A percentile compares a stretch with the other conserved stretches of the same genome.
phyloP scores from a whole-genome alignment of 2,113 vertebrate genomes.

The Chaenocephalus aceratus region DNA sequence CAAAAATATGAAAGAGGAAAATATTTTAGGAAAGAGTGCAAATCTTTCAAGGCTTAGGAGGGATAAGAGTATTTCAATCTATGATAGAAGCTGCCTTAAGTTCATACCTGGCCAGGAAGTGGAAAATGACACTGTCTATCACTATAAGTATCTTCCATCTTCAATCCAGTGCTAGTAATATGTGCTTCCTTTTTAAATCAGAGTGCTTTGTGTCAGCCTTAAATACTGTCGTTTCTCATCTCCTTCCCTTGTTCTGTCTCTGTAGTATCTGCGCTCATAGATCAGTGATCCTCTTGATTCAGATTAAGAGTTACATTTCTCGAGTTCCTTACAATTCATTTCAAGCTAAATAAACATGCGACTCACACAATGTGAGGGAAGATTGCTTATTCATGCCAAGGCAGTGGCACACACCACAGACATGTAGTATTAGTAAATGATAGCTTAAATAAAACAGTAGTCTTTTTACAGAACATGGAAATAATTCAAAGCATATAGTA shows the following conservation, averaged over 20 bases:
- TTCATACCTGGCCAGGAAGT: constrained; percentile 17
- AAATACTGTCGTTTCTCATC: constrained; percentile 4
- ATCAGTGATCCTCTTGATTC: background rate
- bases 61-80: constrained; percentile 11
- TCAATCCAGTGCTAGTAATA: background rate
- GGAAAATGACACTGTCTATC: constrained; percentile 40
- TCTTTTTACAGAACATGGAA: background rate
- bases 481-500: background rate
- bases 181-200: background rate
- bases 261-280: background rate
- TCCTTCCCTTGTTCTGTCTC: background rate
- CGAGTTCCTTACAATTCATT: background rate
- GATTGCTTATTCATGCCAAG: background rate
- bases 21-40: background rate
- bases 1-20: constrained; percentile 7
- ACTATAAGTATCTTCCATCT: background rate
- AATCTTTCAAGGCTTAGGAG: constrained; percentile 19
- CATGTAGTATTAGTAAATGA: background rate
- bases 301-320: background rate
- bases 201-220: constrained; percentile 7
- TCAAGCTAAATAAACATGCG: background rate
- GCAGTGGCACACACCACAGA: background rate
- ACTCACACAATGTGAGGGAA: background rate
- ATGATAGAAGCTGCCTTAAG: constrained; percentile 8
- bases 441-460: background rate